phyloP scores from a whole-genome alignment of 2,888 invertebrate species.

The Aphidoletes aphidimyza region DNA sequence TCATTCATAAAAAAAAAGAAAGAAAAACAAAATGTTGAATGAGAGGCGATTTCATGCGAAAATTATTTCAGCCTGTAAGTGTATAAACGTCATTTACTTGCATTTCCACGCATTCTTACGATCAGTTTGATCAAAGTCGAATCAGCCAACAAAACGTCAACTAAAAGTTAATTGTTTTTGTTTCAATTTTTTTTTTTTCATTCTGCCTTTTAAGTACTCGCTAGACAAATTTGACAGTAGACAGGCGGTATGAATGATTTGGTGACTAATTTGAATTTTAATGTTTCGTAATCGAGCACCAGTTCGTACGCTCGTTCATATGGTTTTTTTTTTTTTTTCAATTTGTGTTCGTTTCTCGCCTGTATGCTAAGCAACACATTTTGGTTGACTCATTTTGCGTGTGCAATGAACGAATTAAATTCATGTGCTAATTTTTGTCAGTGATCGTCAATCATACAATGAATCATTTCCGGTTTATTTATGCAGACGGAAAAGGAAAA shows the following conservation, averaged over 20 bases:
- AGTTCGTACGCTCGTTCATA: no score
- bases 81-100: background rate
- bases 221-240: background rate
- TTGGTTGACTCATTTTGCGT: constrained; percentile 14
- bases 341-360: no score
- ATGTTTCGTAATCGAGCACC: background rate
- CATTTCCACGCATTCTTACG: background rate
- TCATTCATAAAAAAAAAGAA: constrained; percentile 25
- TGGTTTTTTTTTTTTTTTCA: no score
- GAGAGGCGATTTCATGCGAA: constrained; percentile 17
- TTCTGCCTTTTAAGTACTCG: background rate
- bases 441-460: constrained; percentile 51
- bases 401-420: constrained; percentile 44
- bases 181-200: background rate
- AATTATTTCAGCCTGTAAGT: background rate
- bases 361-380: background rate
- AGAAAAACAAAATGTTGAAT: background rate
- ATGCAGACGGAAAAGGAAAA: background rate
- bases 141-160: background rate
- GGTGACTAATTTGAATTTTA: constrained; percentile 33
- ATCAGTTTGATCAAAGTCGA: background rate
- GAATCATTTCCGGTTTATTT: constrained; percentile 27
- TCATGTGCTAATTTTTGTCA: constrained; percentile 23
- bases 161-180: background rate
- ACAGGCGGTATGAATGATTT: background rate